Conservation (phyloP, 2,888 invertebrate species). For the Antheraea assamensis region DNA sequence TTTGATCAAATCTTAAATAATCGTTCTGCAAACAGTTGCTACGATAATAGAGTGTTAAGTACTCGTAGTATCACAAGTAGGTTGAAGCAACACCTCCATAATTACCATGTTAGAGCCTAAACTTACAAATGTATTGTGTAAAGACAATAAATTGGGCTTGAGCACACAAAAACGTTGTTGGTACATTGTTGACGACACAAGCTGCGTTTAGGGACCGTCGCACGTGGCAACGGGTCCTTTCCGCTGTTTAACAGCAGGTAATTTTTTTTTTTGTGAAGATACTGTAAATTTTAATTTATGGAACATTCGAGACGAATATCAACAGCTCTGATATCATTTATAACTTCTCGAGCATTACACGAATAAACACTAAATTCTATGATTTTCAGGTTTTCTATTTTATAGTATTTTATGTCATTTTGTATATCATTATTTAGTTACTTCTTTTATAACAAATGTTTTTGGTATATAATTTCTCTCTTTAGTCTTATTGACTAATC, state of each 20-base stretch:
- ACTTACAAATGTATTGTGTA: conserved; percentile 33
- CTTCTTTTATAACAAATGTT: background rate
- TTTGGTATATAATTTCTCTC: background rate
- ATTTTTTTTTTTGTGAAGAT: conserved; percentile 61
- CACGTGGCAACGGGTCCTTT: conserved; percentile 78
- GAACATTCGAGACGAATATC: conserved; percentile 65
- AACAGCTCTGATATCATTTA: conserved; percentile 47
- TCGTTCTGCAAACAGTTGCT: conserved; percentile 3
- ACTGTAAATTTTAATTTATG: conserved; percentile 55
- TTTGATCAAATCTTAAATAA: background rate
- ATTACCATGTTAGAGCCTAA: conserved; percentile 25
- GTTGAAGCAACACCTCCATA: conserved; percentile 20
- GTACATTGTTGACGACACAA: conserved; percentile 26
- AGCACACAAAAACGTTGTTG: conserved; percentile 20
- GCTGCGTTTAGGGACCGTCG: conserved; percentile 39
- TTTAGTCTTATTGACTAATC: background rate
- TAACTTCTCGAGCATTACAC: conserved; percentile 34
- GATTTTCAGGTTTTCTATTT: background rate
- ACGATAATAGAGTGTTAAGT: conserved; percentile 20
- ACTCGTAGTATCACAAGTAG: conserved; percentile 13
- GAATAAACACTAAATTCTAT: background rate
- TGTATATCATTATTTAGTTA: background rate
- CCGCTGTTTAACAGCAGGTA: conserved; percentile 78
- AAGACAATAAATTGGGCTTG: conserved; percentile 34
- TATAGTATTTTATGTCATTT: background rate